phyloP scores from a whole-genome alignment of 2,888 invertebrate species.

The Eristalis arbustorum region DNA sequence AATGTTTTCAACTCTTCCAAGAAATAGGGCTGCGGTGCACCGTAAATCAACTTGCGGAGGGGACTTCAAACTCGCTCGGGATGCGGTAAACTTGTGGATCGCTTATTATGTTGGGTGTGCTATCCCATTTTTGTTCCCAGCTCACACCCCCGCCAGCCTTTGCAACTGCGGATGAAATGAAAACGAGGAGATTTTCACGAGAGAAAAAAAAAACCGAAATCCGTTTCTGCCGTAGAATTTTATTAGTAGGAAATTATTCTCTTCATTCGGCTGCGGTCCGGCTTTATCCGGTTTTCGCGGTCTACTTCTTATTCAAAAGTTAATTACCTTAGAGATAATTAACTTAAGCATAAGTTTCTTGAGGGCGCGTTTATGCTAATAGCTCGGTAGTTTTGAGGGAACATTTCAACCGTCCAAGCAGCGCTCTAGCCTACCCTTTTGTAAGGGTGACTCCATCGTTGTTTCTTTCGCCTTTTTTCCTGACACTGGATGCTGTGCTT shows the following conservation, averaged over 20 bases:
- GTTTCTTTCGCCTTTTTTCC: neutral
- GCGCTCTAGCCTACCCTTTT: conserved; percentile 37
- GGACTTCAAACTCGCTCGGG: conserved; percentile 9
- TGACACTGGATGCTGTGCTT: conserved; percentile 1
- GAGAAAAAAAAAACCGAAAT: neutral
- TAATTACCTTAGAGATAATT: conserved; percentile 69
- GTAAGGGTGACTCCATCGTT: neutral
- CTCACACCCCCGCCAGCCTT: neutral
- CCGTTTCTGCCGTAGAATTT: neutral
- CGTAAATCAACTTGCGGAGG: conserved; percentile 31
- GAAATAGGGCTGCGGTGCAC: conserved; percentile 26
- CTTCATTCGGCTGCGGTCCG: conserved; percentile 43
- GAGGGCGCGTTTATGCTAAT: conserved; percentile 67
- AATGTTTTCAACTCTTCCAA: conserved; percentile 4
- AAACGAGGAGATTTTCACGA: neutral
- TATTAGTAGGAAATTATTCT: conserved; percentile 44
- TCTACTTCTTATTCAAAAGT: conserved; percentile 67
- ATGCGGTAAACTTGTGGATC: conserved; percentile 39
- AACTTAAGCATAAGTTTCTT: conserved; percentile 69
- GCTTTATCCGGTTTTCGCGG: conserved; percentile 54
- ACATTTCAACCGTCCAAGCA: conserved; percentile 13
- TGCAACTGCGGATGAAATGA: neutral
- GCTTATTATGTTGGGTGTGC: conserved; percentile 22
- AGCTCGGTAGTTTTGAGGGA: conserved; percentile 47
- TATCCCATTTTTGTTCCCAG: neutral